Evolutionary conservation across 2,797 vertebrate genomes (phyloP).

Genomic region (Falco peregrinus): DNA sequence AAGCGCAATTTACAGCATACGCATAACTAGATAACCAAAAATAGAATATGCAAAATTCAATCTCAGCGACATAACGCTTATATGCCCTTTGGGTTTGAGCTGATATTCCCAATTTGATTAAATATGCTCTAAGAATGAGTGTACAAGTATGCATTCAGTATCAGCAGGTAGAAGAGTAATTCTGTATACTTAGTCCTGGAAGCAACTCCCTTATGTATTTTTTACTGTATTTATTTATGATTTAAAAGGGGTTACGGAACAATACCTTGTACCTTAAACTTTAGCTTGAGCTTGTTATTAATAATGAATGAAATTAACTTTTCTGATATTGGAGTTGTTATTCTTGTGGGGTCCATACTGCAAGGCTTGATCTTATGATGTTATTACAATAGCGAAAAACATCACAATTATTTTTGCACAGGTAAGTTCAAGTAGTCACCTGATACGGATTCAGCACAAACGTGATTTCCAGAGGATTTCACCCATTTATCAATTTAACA

Average conservation of each 20-base stretch:
- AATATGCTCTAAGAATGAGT: not conserved
- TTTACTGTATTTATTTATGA: not conserved
- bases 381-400: not conserved
- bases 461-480: not conserved
- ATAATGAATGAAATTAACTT: not conserved
- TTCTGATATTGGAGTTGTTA: not conserved
- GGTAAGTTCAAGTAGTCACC: not conserved
- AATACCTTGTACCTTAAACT: not conserved
- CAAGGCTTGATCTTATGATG: not conserved
- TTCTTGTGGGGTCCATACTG: rapidly evolving
- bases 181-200: not conserved
- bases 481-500: not conserved
- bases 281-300: not conserved
- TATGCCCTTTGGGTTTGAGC: constrained; percentile 10
- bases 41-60: not conserved
- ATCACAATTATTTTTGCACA: not conserved
- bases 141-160: not conserved
- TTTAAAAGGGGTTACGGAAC: not conserved
- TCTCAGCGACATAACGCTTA: not conserved
- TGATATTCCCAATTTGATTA: constrained; percentile 34
- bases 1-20: not conserved
- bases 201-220: not conserved
- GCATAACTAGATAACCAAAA: constrained; percentile 5
- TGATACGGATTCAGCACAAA: not conserved
- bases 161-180: not conserved